phyloP scores from a whole-genome alignment of 2,113 vertebrate species.

The Tetrax tetrax region DNA sequence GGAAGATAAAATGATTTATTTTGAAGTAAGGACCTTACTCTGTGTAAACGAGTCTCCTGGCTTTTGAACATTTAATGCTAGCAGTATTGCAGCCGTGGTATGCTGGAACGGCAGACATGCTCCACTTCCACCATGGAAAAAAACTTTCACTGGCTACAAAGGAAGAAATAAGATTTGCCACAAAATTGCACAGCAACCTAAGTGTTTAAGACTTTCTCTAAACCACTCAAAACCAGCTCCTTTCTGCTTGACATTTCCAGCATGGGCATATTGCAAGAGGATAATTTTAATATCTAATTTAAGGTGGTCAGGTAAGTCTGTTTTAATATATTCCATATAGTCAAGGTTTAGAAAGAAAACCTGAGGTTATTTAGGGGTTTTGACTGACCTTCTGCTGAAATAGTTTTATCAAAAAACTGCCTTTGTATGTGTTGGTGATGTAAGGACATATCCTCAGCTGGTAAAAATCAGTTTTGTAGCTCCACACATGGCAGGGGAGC shows the following conservation, averaged over 20 bases:
- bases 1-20: not conserved
- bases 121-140: not conserved
- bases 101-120: not conserved
- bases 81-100: not conserved
- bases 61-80: not conserved
- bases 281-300: conserved; percentile 28
- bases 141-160: conserved; percentile 8
- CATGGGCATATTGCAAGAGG: conserved; percentile 15
- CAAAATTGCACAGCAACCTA: conserved; percentile 37
- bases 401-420: not conserved
- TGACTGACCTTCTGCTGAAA: not conserved
- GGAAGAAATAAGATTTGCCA: conserved; percentile 32
- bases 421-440: not conserved
- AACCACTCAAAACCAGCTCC: conserved; percentile 15
- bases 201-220: conserved; percentile 37
- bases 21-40: not conserved
- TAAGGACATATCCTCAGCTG: not conserved
- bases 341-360: not conserved
- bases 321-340: not conserved
- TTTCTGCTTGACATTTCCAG: conserved; percentile 26
- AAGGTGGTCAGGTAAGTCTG: conserved; percentile 2
- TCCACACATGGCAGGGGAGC: not conserved
- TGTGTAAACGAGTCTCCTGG: not conserved
- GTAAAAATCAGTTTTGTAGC: conserved; percentile 5
- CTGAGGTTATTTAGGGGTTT: not conserved